Base-by-base conservation (phyloP, 2,888 invertebrate genomes). In the Thecocarcelia acutangulata region DNA sequence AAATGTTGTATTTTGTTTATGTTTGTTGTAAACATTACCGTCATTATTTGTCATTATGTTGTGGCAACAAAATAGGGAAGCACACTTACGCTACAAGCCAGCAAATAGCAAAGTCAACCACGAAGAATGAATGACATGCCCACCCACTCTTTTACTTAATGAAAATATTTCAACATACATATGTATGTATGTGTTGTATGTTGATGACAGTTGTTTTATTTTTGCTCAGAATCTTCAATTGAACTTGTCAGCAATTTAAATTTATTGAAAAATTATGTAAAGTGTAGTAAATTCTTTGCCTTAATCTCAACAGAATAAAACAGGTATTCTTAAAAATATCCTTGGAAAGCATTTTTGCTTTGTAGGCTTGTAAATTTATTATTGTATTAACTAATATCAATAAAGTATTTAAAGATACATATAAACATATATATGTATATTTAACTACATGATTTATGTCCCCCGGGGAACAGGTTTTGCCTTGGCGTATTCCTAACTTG, bases 21-120 rank as follows among this genome's bases (percentile, higher is more conserved):
- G n/a, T 17, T 48, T 48, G 15, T 17, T 64, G 13, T 42, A 48
- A 46, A 40, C 33, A 58, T 78, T 66, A 66, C 58, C 75, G 52
- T 75, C 19, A 59, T 78, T 78, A 72, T 72, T 72, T 78, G 64
- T 50, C 64, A 58, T 70, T 64, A 78, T 28, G 73, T 59, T 59
- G 66, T 66, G 50, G 72, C 59, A 59, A 61, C 59, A 69, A 61
- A 54, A 44, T 21, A 46, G 52, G n/a, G 12, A 46, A 44, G 50
- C 40, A 33, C 12, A 37, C 17, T 42, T 24, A n/a, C 1, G 3
- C 40, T 17, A 48, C 63, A 17, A 40, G 37, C 17, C 50, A 66
- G 37, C 17, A 61, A 66, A 56, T 15, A 15, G n/a, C 15, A 48
- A 33, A 44, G 6, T 33, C 50, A 44, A 42, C 28, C 8, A 52